phyloP scores from a whole-genome alignment of 2,113 vertebrate genomes.

The Climacteris rufus region DNA sequence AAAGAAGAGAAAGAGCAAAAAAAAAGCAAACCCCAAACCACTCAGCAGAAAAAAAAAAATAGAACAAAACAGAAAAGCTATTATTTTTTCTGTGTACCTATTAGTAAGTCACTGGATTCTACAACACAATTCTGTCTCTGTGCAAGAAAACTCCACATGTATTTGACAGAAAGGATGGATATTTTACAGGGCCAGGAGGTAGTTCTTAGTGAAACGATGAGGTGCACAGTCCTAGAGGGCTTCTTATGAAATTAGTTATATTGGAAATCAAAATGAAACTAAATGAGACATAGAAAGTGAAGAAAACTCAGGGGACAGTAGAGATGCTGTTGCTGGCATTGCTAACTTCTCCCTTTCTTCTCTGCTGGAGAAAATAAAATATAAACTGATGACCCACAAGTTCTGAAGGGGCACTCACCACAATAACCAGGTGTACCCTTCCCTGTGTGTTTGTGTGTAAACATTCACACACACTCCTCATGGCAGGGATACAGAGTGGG shows the following conservation, averaged over 20 bases:
- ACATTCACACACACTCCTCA: rapidly evolving
- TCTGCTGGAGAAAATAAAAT: neutral
- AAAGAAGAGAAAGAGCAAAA: too few relatives aligned
- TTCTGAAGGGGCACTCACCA: neutral
- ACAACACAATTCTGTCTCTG: neutral
- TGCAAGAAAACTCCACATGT: neutral
- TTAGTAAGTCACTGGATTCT: neutral
- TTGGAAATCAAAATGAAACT: constrained; percentile 19
- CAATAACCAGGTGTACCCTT: neutral
- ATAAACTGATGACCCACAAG: neutral
- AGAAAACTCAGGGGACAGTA: neutral
- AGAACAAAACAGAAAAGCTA: neutral
- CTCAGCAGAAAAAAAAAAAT: neutral
- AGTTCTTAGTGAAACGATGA: neutral
- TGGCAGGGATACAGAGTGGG: rapidly evolving
- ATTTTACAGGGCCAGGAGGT: neutral
- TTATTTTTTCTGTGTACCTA: neutral
- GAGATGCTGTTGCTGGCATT: neutral
- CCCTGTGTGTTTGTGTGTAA: neutral
- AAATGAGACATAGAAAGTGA: neutral
- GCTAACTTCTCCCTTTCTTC: neutral
- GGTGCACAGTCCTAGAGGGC: neutral
- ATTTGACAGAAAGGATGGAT: neutral
- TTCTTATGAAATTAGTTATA: neutral
- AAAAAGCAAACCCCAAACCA: rapidly evolving